Percentiles rank a stretch among this genome's conserved stretches.
phyloP scores from a whole-genome alignment of 92 coral and sea anemone species.

The Parazoanthus swiftii region DNA sequence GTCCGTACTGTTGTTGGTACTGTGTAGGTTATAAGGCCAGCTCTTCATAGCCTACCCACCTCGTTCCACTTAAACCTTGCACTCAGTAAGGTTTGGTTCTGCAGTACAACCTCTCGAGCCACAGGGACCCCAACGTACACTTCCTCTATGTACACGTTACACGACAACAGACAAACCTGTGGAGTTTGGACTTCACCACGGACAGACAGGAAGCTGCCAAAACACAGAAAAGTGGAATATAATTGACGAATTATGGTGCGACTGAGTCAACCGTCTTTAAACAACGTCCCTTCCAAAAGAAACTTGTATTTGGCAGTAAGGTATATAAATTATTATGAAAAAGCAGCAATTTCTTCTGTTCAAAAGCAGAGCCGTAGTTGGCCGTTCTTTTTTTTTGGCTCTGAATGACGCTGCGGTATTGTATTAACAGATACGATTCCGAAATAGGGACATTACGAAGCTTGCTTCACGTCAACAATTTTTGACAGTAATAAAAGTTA shows the following conservation, averaged over 20 bases:
- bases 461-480: not conserved
- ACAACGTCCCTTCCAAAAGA: not conserved
- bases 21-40: too few species aligned
- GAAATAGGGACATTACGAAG: not conserved
- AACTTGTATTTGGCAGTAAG: not conserved
- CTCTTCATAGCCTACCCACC: conserved; percentile 42
- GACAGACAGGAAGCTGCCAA: conserved; percentile 74
- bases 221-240: not conserved
- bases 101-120: conserved; percentile 76
- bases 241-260: not conserved
- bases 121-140: conserved; percentile 90
- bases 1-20: too few species aligned
- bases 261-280: not conserved
- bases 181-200: conserved; percentile 94
- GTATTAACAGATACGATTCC: not conserved
- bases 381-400: too few species aligned
- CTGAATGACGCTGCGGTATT: not conserved
- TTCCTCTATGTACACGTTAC: conserved; percentile 84
- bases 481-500: too few species aligned
- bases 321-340: not conserved
- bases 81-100: conserved; percentile 80
- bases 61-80: conserved; percentile 81
- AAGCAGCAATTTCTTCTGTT: too few species aligned
- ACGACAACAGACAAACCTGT: conserved; percentile 81
- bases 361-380: too few species aligned